phyloP scores from a whole-genome alignment of 1,140 invertebrate species.

The Pseudomyrmex gracilis region DNA sequence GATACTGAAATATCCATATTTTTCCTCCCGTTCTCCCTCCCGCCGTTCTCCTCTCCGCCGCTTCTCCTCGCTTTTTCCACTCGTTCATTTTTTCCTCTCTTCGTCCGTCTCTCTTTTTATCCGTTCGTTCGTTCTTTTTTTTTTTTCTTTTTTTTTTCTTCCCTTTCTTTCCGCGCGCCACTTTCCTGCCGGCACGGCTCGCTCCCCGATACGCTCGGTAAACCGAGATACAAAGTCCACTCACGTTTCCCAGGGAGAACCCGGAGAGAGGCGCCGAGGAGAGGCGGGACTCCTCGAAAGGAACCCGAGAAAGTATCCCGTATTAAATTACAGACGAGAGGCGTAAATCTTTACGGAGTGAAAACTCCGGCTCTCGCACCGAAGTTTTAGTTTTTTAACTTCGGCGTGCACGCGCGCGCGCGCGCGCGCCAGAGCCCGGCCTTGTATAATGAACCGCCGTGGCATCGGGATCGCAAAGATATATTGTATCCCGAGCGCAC shows the following conservation, averaged over 20 bases:
- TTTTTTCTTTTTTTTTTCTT: conserved; percentile 5
- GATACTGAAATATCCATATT: conserved; percentile 58
- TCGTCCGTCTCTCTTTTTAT: background rate
- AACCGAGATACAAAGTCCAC: conserved; percentile 72
- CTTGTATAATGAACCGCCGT: conserved; percentile 66
- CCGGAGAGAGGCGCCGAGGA: conserved; percentile 41
- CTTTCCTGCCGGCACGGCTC: conserved; percentile 46
- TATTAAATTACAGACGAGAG: conserved; percentile 76
- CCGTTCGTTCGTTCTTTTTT: background rate
- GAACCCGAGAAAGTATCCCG: conserved; percentile 72
- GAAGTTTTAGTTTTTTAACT: conserved; percentile 62
- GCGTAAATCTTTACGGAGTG: conserved; percentile 72
- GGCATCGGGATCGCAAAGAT: conserved; percentile 42
- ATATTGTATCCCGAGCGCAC: conserved; percentile 39
- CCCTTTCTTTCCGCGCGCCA: conserved; percentile 20
- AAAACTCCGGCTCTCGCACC: conserved; percentile 57
- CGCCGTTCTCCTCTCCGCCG: background rate
- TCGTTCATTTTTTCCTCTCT: background rate
- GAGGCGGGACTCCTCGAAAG: conserved; percentile 70
- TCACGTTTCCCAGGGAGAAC: conserved; percentile 67
- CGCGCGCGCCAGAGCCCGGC: conserved; percentile 11
- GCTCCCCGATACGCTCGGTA: conserved; percentile 64
- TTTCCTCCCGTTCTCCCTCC: background rate
- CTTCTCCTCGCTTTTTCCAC: background rate
- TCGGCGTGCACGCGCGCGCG: conserved; percentile 36